A percentile compares a stretch with the other conserved stretches of the same genome.
Conservation (phyloP, 2,797 vertebrate genomes). For the Phrynocephalus vlangalii region DNA sequence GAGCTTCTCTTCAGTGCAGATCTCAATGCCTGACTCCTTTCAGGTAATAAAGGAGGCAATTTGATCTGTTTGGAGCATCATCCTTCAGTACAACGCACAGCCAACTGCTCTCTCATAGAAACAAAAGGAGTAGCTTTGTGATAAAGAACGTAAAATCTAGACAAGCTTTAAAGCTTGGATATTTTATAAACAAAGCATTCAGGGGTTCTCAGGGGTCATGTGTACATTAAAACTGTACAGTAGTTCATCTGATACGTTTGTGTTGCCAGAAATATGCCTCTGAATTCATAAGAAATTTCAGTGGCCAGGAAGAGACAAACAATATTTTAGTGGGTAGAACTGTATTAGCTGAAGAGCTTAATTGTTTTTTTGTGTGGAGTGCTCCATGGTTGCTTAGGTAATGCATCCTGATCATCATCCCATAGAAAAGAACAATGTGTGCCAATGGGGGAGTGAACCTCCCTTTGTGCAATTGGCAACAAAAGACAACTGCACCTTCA, state of each 20-base stretch:
- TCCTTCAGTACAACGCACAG: not conserved
- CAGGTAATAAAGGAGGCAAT: not conserved
- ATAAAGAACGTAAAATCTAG: not conserved
- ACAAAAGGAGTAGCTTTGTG: not conserved
- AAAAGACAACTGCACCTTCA: too few species aligned
- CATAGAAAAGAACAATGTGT: too few species aligned
- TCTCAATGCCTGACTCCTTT: not conserved
- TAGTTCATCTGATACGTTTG: not conserved
- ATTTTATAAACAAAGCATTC: not conserved
- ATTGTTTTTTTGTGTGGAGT: too few species aligned
- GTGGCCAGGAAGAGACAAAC: not conserved
- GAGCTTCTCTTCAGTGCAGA: not conserved
- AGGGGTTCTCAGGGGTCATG: not conserved
- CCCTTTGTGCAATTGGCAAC: too few species aligned
- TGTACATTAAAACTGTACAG: not conserved
- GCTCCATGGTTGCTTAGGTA: too few species aligned
- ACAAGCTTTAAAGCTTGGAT: not conserved
- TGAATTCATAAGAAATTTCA: not conserved
- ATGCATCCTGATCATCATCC: too few species aligned
- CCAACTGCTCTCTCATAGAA: not conserved
- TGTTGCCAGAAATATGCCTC: not conserved
- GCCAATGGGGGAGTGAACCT: too few species aligned
- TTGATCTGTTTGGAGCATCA: not conserved
- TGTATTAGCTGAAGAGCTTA: too few species aligned
- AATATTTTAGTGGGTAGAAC: not conserved